Conservation (phyloP, 2,888 invertebrate species). For the Chesias legatella region DNA sequence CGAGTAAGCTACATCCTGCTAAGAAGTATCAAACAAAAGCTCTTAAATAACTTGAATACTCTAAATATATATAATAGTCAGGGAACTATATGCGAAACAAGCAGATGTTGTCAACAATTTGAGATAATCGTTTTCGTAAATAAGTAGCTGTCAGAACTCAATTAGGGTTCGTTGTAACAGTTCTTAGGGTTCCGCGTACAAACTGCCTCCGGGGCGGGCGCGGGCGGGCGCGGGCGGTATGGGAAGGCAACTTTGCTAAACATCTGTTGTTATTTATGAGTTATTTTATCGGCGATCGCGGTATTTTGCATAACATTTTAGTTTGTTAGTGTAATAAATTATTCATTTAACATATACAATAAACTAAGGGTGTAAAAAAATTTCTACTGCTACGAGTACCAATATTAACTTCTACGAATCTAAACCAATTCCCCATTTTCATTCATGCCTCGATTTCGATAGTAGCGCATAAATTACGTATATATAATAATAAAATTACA, state of each 20-base stretch:
- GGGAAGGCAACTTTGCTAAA: conserved; percentile 47
- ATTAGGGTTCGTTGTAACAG: conserved; percentile 58
- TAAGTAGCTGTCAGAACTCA: conserved; percentile 72
- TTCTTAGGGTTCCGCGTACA: conserved; percentile 33
- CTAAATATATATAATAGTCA: conserved; percentile 39
- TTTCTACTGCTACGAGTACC: no score
- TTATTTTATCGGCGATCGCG: conserved; percentile 18
- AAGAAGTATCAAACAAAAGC: no score
- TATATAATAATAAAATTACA: no score
- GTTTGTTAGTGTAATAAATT: no score
- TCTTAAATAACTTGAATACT: no score
- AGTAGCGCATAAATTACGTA: no score
- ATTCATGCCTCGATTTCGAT: no score
- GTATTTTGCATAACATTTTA: not conserved
- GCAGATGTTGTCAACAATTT: conserved; percentile 76
- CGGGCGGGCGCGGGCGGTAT: no score
- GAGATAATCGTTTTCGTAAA: conserved; percentile 76
- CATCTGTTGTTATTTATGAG: conserved; percentile 58
- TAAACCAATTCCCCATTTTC: no score
- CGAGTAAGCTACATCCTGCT: no score
- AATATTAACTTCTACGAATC: no score
- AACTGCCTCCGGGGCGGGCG: conserved; percentile 17
- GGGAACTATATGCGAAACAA: conserved; percentile 59
- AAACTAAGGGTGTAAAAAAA: no score
- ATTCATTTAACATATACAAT: not conserved